These are phyloP conservation scores for Lasius platythorax DNA, from an alignment of 2,888 invertebrate genomes.

Conservation along the genomic window DNA sequence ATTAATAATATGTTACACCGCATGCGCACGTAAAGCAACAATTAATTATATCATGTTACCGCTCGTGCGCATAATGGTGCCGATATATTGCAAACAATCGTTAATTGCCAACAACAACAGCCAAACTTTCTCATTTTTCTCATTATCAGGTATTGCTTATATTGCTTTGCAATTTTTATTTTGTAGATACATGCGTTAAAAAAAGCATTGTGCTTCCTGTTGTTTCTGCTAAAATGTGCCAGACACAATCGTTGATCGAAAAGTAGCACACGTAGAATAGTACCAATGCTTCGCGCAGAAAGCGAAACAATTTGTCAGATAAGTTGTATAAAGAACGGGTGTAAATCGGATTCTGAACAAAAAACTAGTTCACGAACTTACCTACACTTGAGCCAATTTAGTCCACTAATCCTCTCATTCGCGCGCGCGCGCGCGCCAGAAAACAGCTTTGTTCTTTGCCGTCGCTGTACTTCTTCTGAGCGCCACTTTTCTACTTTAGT, in stretches of 20 bases:
- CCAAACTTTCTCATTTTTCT: neutral
- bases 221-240: neutral
- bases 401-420: slow-evolving; percentile 6
- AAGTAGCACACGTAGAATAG: neutral
- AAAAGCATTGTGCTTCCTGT: neutral
- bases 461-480: neutral
- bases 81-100: slow-evolving; percentile 50
- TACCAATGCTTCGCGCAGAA: neutral
- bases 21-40: slow-evolving; percentile 44
- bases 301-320: neutral
- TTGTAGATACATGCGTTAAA: neutral
- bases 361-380: slow-evolving; percentile 16
- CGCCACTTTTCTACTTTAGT: neutral
- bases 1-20: slow-evolving; percentile 40
- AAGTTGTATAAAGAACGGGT: slow-evolving; percentile 6
- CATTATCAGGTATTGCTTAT: neutral
- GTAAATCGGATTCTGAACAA: slow-evolving; percentile 20
- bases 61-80: slow-evolving; percentile 31
- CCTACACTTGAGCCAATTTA: neutral
- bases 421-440: neutral
- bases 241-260: neutral
- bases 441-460: neutral
- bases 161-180: neutral
- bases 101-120: slow-evolving; percentile 20
- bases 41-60: slow-evolving; percentile 48